Conservation (phyloP, 2,797 vertebrate species). For the Salarias fasciatus region DNA sequence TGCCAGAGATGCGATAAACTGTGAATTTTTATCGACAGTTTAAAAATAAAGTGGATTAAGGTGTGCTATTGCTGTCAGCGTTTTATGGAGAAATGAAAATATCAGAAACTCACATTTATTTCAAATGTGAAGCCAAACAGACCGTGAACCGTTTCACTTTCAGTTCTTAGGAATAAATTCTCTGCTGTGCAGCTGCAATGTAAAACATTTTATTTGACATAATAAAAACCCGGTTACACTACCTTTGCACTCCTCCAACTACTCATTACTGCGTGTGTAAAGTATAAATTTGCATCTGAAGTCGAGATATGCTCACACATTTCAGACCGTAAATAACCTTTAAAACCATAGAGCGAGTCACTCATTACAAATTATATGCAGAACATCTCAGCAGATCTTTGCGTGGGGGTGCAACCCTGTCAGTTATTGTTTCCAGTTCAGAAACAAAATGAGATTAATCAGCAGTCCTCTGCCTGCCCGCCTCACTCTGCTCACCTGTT, state of each 20-base stretch:
- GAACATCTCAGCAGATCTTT: slow-evolving; percentile 33
- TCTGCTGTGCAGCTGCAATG: slow-evolving; percentile 1
- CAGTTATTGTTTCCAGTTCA: slow-evolving; percentile 50
- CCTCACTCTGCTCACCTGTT: slow-evolving; percentile 41
- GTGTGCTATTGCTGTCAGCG: no score
- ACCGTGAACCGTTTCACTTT: background rate
- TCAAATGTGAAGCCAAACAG: background rate
- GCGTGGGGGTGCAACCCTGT: slow-evolving; percentile 33
- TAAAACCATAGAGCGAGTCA: slow-evolving; percentile 37
- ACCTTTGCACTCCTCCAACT: slow-evolving; percentile 5
- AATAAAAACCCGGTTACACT: slow-evolving; percentile 25
- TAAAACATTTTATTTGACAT: slow-evolving; percentile 42
- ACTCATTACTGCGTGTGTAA: slow-evolving; percentile 31
- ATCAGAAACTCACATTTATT: background rate
- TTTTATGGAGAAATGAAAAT: no score
- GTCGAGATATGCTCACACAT: slow-evolving; percentile 53
- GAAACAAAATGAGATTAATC: slow-evolving; percentile 4
- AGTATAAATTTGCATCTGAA: slow-evolving; percentile 32
- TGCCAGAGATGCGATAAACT: no score
- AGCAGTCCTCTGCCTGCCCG: slow-evolving; percentile 18
- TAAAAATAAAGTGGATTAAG: no score
- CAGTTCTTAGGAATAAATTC: background rate
- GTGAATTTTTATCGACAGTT: no score
- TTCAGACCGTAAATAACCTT: slow-evolving; percentile 42
- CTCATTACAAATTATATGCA: slow-evolving; percentile 27